Conservation (phyloP, 2,888 invertebrate species). For the Hemicrepidius hirtus region DNA sequence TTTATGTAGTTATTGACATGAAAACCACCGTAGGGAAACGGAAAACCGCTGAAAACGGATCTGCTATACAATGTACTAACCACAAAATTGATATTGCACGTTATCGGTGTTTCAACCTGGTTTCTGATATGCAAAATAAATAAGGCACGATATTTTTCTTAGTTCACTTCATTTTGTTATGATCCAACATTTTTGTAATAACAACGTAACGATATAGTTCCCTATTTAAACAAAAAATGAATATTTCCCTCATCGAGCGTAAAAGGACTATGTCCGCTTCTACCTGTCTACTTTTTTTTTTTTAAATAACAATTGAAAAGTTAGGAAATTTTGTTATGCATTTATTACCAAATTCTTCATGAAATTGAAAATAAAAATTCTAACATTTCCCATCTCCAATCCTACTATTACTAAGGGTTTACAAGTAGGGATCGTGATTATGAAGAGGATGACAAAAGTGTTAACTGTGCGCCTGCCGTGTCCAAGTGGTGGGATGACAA, state of each 20-base stretch:
- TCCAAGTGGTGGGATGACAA: conserved; percentile 56
- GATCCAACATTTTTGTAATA: too few relatives aligned
- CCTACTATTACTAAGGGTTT: conserved; percentile 1
- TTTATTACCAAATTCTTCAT: too few relatives aligned
- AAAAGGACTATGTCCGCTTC: too few relatives aligned
- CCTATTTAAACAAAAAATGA: too few relatives aligned
- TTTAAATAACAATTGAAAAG: too few relatives aligned
- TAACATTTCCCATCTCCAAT: background rate
- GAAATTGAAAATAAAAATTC: too few relatives aligned
- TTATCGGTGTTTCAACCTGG: conserved; percentile 43
- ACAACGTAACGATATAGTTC: too few relatives aligned
- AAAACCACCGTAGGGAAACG: conserved; percentile 64
- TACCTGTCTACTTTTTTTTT: too few relatives aligned
- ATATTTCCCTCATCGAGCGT: too few relatives aligned
- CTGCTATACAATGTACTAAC: conserved; percentile 54
- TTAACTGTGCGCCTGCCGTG: conserved; percentile 53
- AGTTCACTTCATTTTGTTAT: too few relatives aligned
- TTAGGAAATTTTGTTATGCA: background rate
- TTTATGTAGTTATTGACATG: conserved; percentile 58
- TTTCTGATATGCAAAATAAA: conserved; percentile 29
- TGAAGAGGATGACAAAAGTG: conserved; percentile 44
- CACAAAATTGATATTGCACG: conserved; percentile 56
- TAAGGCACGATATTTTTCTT: too few relatives aligned
- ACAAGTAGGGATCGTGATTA: conserved; percentile 19
- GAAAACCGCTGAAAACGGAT: conserved; percentile 68